Percentiles rank a stretch among this genome's conserved stretches.
These are phyloP conservation scores for Ispidina picta DNA, from an alignment of 2,797 vertebrate genomes.

Conservation along the genomic window DNA sequence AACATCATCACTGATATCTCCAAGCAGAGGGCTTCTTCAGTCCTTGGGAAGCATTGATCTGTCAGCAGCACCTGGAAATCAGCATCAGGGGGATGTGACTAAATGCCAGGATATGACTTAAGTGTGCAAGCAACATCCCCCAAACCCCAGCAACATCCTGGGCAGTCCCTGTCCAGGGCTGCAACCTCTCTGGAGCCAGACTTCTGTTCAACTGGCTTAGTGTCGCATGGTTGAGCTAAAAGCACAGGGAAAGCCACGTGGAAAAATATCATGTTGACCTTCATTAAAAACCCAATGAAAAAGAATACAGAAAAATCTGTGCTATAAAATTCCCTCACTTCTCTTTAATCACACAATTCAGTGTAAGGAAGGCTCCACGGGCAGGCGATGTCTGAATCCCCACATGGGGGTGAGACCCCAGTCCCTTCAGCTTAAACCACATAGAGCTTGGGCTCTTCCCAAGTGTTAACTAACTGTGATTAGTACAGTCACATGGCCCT, in stretches of 20 bases:
- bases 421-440: background rate
- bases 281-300: background rate
- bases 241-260: background rate
- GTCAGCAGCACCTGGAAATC: background rate
- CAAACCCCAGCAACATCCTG: background rate
- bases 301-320: background rate
- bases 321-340: background rate
- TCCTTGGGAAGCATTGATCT: background rate
- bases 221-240: background rate
- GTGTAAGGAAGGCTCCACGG: rapidly evolving
- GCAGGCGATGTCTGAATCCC: background rate
- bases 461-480: background rate
- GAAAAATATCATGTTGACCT: background rate
- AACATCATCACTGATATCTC: background rate
- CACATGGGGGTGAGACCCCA: background rate
- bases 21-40: rapidly evolving
- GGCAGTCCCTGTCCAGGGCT: background rate
- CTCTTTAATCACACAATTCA: background rate
- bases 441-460: background rate
- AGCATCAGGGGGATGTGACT: background rate
- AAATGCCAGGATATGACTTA: background rate
- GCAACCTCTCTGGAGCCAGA: background rate
- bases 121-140: background rate
- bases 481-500: background rate
- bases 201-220: background rate